Conservation (phyloP, 1,140 invertebrate genomes). For the Halesus radiatus region DNA sequence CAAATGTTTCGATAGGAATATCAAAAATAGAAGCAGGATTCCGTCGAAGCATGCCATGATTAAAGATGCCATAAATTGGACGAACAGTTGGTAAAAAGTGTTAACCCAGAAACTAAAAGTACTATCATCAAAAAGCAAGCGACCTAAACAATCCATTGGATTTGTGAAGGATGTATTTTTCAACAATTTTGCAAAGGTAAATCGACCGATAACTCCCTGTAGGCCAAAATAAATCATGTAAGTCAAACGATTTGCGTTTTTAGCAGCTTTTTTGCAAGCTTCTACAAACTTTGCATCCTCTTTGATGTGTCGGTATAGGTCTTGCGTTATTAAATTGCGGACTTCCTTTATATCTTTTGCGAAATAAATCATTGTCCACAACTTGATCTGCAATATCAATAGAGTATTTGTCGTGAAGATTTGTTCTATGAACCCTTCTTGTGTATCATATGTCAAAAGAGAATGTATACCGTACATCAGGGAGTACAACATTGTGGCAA, state of each 20-base stretch:
- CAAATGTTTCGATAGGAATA: background rate
- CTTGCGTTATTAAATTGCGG: background rate
- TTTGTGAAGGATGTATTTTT: background rate
- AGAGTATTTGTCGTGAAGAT: no score
- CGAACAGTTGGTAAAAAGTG: background rate
- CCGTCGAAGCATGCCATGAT: background rate
- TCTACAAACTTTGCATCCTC: background rate
- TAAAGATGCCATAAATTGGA: background rate
- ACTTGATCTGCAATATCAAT: no score
- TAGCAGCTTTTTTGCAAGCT: background rate
- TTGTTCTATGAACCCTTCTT: no score
- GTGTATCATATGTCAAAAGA: no score
- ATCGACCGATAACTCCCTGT: background rate
- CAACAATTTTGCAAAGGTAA: background rate
- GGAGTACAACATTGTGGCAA: no score
- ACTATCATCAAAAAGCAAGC: background rate
- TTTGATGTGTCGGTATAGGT: background rate
- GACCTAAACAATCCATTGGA: background rate
- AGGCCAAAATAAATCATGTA: background rate
- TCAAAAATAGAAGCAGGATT: background rate
- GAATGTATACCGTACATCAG: no score
- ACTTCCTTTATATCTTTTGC: background rate
- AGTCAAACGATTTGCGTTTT: background rate
- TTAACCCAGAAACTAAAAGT: constrained; percentile 2
- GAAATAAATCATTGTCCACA: background rate